Evolutionary conservation across 2,113 vertebrate species (phyloP), one percentile per base, ranked within the genome.

Genomic region (Myotis davidii): DNA sequence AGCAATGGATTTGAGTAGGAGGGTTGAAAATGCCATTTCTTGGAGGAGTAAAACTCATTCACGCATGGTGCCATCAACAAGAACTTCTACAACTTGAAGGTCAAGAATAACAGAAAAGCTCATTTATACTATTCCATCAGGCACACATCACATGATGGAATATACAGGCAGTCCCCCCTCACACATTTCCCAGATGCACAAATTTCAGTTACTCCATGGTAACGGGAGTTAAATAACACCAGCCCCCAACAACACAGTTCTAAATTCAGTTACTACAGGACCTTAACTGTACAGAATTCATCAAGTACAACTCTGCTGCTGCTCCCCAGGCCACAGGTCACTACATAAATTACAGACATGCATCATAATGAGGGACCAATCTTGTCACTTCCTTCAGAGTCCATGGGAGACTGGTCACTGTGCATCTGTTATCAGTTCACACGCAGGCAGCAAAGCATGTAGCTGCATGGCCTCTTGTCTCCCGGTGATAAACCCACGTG

Each of bases 61-160:
- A 77, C 9, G 4, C n/a, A 45, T 9, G 23, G 42, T n/a, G 56
- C 14, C 34, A 34, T 20, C n/a, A 48, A 39, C 20, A 85, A 16
- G 32, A 27, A 45, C 11, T 1, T 85, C 45, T 45, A 76, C 42
- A 48, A 34, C 27, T 42, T 21, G 21, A 89, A n/a, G 4, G 73
- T 27, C 50, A 85, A 85, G 77, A 88, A 69, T 12, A 73, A 59
- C n/a, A 9, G n/a, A 74, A 91, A 84, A 39, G 13, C 39, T 56
- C 50, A 48, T 32, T n/a, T 5, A 4, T 8, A 12, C 10, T 34
- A 3, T 50, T 73, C 42, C 20, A 45, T 34, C 65, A 50, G 56
- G 17, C 16, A 69, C n/a, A 11, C 29, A 10, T 21, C 59, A n/a
- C 78, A 21, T 3, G 13, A 5, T 25, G 50, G 61, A 72, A 16